Conservation (phyloP, 2,888 invertebrate species). For the Petrolisthes manimaculis region DNA sequence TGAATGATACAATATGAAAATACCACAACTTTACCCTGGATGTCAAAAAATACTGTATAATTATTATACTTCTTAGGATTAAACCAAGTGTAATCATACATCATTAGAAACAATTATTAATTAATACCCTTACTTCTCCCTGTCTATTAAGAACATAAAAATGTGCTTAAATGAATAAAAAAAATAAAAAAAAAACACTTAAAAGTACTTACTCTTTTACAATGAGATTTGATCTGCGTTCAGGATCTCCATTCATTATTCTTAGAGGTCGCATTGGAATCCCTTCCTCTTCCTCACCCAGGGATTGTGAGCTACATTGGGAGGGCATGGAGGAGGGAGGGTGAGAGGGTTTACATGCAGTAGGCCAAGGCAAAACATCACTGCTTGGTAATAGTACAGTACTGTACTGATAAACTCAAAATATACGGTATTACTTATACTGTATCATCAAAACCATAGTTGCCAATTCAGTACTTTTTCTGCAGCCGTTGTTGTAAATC, state of each 20-base stretch:
- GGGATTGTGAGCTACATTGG: conserved; percentile 56
- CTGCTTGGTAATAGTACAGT: conserved; percentile 17
- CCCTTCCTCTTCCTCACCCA: conserved; percentile 61
- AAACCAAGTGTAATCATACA: no score
- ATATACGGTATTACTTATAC: background rate
- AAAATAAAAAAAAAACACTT: background rate
- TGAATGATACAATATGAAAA: no score
- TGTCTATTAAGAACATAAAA: background rate
- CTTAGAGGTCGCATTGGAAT: conserved; percentile 62
- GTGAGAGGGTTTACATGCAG: conserved; percentile 50
- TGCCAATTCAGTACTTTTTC: no score
- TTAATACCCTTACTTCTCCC: no score
- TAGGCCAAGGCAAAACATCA: conserved; percentile 36
- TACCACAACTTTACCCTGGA: no score
- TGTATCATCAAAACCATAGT: no score
- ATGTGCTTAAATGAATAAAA: background rate
- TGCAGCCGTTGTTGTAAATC: no score
- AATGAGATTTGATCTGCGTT: conserved; percentile 59
- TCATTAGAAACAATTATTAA: no score
- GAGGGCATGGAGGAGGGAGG: conserved; percentile 47
- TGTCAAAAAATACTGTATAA: no score
- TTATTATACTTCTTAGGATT: no score
- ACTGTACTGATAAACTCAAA: background rate
- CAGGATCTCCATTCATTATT: conserved; percentile 62
- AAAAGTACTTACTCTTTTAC: conserved; percentile 59